Conservation (phyloP, 2,797 vertebrate genomes). For the Coregonus sp. region DNA sequence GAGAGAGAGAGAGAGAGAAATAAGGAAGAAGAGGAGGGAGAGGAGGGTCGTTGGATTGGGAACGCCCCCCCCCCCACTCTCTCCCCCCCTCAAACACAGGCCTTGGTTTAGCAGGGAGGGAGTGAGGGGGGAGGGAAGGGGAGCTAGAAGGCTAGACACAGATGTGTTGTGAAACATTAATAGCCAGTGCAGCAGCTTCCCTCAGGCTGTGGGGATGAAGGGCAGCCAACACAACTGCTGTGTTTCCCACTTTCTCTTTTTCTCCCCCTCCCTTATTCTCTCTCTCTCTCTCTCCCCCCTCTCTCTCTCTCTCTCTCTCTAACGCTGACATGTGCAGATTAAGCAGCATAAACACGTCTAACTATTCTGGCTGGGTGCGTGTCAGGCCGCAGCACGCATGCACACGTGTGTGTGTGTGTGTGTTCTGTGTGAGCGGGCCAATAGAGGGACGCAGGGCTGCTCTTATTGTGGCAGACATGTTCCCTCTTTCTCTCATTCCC, state of each 20-base stretch:
- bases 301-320: constrained; percentile 19
- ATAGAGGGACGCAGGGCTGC: constrained; percentile 59
- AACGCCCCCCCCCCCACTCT: neutral
- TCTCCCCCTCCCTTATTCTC: constrained; percentile 46
- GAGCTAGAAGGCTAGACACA: constrained; percentile 22
- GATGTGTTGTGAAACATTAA: constrained; percentile 78
- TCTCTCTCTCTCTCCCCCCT: constrained; percentile 36
- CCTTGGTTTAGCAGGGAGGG: neutral
- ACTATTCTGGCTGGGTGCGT: constrained; percentile 62
- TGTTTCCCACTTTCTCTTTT: constrained; percentile 29
- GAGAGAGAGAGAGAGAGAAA: neutral
- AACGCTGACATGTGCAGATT: constrained; percentile 66
- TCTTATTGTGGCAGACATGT: constrained; percentile 80
- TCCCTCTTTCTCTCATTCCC: constrained; percentile 38
- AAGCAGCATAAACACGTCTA: constrained; percentile 66
- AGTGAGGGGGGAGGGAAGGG: neutral
- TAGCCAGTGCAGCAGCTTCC: constrained; percentile 68
- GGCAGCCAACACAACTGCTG: constrained; percentile 46
- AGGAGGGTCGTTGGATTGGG: neutral
- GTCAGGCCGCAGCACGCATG: constrained; percentile 25
- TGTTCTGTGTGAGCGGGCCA: constrained; percentile 42
- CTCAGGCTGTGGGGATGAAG: constrained; percentile 57
- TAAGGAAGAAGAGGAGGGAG: neutral
- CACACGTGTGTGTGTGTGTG: neutral
- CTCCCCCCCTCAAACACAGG: neutral